Conservation (phyloP, 2,113 vertebrate species). For the Malurus melanocephalus region DNA sequence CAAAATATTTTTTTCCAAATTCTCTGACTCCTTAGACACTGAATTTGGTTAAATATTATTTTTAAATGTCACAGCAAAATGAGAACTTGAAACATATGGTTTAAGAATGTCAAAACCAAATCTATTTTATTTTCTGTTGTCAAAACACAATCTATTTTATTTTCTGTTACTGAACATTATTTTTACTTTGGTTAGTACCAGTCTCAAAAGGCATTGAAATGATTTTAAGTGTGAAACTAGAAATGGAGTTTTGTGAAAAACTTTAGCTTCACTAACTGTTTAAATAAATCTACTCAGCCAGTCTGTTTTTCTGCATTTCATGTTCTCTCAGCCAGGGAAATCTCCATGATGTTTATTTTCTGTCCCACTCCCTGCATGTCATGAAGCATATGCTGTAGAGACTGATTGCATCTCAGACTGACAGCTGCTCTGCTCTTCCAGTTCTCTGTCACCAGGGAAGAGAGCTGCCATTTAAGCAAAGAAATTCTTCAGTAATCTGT, state of each 20-base stretch:
- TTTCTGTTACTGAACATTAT: background rate
- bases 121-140: background rate
- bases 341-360: slow-evolving; percentile 21
- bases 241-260: background rate
- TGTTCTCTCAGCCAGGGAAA: background rate
- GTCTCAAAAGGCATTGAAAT: background rate
- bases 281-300: background rate
- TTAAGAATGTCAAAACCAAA: background rate
- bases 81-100: background rate
- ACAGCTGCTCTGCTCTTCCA: slow-evolving; percentile 35
- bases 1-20: background rate
- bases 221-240: background rate
- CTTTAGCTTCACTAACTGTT: background rate
- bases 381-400: slow-evolving; percentile 17
- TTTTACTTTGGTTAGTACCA: background rate
- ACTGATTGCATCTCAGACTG: slow-evolving; percentile 6
- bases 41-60: background rate
- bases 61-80: background rate
- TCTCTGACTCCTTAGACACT: background rate
- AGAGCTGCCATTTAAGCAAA: background rate
- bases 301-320: background rate
- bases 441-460: background rate
- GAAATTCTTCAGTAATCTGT: background rate
- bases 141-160: background rate
- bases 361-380: background rate